Base-by-base conservation (phyloP, 2,113 vertebrate genomes). In the Perccottus glenii region DNA sequence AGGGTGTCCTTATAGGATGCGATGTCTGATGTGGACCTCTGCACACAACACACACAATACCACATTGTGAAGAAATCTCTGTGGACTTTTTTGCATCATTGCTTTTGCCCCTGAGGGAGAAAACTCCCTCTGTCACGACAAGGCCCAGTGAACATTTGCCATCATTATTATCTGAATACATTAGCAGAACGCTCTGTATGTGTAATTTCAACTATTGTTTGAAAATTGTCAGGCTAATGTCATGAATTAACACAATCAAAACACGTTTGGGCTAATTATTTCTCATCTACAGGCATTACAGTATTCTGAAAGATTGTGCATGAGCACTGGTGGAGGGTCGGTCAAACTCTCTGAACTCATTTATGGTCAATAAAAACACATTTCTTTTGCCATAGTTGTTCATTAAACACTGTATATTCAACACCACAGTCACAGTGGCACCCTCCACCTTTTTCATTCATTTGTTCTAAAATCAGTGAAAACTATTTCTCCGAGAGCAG, bases 71-170 rank as follows among this genome's bases (percentile, higher is more conserved):
- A 53, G 51, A 78, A 71, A 48, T 75, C 59, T 58, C 65, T 9
- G 38, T 64, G 35, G 66, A 55, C 15, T 63, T 60, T 64, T 48
- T 65, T 75, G 75, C 70, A 65, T 77, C 67, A 43, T 11, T 73
- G 73, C 38, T 32, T 70, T 49, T 60, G 8, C 47, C 64, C 67
- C 81, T 2, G 16, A 60, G 64, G 65, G 55, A 65, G 50, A 73
- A 64, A 49, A 47, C 50, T 52, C 38, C 52, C 44, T 50, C 38
- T 78, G 47, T 64, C 56, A 56, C 12, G 16, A 78, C 10, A 16
- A 16, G 45, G 33, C 55, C 45, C 43, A 46, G 11, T 32, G 43
- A 72, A 52, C 55, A 43, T 53, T 3, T 10, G 32, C 60, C 44
- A 11, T 5, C 14, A n/a, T 50, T 43, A 67, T 55, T 33, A 64